Evolutionary conservation across 1,140 invertebrate genomes (phyloP).

Genomic region (Aphaenogaster ashmeadi): DNA sequence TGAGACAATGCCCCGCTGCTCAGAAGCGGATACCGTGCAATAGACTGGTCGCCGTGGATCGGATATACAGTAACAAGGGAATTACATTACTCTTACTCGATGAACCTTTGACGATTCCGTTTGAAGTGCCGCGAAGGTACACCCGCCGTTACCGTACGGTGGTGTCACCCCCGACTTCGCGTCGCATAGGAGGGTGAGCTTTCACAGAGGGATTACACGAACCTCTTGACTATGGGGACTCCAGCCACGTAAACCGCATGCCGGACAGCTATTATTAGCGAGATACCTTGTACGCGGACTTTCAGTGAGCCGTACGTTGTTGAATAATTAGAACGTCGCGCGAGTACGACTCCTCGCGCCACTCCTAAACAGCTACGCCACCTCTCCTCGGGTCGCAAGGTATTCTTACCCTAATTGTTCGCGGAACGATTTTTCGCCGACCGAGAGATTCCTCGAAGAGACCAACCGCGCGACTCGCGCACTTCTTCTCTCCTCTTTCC

Average conservation of each 20-base stretch:
- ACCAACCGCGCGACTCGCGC: background rate
- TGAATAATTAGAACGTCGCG: conserved; percentile 82
- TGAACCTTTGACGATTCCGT: conserved; percentile 86
- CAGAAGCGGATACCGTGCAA: conserved; percentile 63
- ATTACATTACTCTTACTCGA: conserved; percentile 83
- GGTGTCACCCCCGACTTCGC: conserved; percentile 79
- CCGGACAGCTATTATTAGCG: conserved; percentile 85
- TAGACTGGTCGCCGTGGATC: conserved; percentile 55
- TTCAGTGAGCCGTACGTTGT: conserved; percentile 71
- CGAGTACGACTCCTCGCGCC: conserved; percentile 64
- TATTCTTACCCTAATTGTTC: conserved; percentile 49
- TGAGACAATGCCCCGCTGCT: conserved; percentile 56
- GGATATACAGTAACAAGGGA: conserved; percentile 79
- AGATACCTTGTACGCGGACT: conserved; percentile 73
- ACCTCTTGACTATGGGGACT: conserved; percentile 80
- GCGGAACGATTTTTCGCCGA: background rate
- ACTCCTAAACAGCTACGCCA: conserved; percentile 63
- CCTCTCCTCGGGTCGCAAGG: background rate
- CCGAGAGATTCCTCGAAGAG: background rate
- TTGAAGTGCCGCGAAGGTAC: conserved; percentile 80
- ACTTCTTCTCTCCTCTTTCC: background rate
- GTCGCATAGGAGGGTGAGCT: conserved; percentile 78
- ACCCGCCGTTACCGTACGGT: conserved; percentile 59
- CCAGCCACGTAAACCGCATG: conserved; percentile 82
- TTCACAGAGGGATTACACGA: conserved; percentile 85